These are phyloP conservation scores for Electrona antarctica DNA, from an alignment of 2,113 vertebrate genomes.

Conservation along the genomic window DNA sequence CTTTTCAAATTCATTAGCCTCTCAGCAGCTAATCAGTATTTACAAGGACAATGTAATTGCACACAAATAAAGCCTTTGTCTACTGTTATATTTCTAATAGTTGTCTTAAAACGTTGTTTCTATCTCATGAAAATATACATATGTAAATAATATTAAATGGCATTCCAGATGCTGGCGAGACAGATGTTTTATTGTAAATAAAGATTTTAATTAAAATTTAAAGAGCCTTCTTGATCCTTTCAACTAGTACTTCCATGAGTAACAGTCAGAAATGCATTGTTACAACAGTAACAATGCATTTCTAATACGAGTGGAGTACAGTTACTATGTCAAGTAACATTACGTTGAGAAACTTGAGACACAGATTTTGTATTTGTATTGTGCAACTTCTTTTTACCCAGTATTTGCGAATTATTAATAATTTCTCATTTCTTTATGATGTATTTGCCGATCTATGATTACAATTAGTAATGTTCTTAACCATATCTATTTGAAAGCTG, in stretches of 20 bases:
- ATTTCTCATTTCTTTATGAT: too few relatives aligned
- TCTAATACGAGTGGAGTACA: too few relatives aligned
- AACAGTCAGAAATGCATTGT: neutral
- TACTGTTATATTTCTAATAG: neutral
- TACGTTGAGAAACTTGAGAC: too few relatives aligned
- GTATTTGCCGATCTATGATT: too few relatives aligned
- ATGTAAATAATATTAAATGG: constrained; percentile 42
- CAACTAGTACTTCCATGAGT: neutral
- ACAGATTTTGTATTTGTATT: neutral
- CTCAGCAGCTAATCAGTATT: neutral
- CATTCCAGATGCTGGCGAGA: constrained; percentile 11
- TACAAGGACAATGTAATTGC: neutral
- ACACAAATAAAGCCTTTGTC: neutral
- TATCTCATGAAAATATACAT: constrained; percentile 44
- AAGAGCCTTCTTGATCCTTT: neutral
- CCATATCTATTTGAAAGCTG: too few relatives aligned
- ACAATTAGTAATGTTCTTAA: too few relatives aligned
- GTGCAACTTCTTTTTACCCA: neutral
- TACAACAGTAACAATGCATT: neutral
- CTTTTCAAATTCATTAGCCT: too few relatives aligned
- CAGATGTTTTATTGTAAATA: constrained; percentile 51
- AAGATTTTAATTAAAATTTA: constrained; percentile 29
- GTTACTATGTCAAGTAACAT: too few relatives aligned
- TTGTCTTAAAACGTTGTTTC: neutral
- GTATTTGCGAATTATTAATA: too few relatives aligned